Base-by-base conservation (phyloP, 2,113 vertebrate species). In the Gallinago undulata region DNA sequence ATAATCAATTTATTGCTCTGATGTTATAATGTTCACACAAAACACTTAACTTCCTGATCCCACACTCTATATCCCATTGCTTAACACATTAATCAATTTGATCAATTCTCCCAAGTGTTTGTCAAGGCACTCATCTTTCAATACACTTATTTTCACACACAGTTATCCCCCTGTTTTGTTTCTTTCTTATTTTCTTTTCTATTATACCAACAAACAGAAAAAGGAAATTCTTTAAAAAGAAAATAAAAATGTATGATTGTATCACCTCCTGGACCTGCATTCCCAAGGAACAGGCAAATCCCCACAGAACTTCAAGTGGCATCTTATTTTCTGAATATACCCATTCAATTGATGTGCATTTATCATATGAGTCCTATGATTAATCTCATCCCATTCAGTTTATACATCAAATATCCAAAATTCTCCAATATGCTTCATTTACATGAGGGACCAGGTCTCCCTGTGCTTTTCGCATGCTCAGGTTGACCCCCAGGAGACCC, bases 1-100 rank as follows among this genome's bases (percentile, higher is more conserved):
- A 53, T 60, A 80, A 95, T 37, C 90, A 95, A 86, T 97, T 97
- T 94, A 96, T 89, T 30, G 47, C 73, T 82, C 35, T 84, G 59
- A 69, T 92, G 55, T 93, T 96, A 87, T 37, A 94, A 94, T 13
- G 43, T 76, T 87, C 94, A 93, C 47, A 93, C 82, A 92, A 90
- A 95, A 91, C 82, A 79, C 60, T 95, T 82, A 89, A 89, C 91
- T 95, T 90, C 59, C 77, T 72, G 70, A 96, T 95, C 86, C 78
- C 68, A 59, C 57, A 94, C 74, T 33, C 81, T 89, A 68, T 89
- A 95, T 69, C 87, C 88, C 79, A 89, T 7, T 10, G 33, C 89
- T 83, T 91, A 95, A 94, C 45, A 92, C 33, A 57, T 56, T 63
- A 79, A 97, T 93, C 94, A 92, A 89, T 90, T 59, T 95, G 30